phyloP scores from a whole-genome alignment of 2,797 vertebrate genomes.

The Gallinago nigripennis region DNA sequence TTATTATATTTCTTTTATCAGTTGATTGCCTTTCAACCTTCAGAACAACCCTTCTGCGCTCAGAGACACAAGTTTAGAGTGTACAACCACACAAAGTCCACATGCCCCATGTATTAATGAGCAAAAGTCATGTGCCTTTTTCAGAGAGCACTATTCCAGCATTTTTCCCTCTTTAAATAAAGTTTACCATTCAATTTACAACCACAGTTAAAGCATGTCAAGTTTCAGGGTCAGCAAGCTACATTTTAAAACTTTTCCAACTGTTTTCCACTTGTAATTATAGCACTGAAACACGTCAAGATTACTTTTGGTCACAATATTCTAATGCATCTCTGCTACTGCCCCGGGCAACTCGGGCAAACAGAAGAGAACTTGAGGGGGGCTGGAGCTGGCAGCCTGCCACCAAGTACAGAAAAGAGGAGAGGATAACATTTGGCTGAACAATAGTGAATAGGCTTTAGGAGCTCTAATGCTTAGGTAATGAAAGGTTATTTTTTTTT shows the following conservation, averaged over 20 bases:
- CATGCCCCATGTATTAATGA: not conserved
- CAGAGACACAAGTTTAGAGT: not conserved
- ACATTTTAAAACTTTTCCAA: not conserved
- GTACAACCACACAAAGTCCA: fast-evolving
- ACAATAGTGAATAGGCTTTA: slow-evolving; percentile 75
- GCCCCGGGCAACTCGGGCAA: not conserved
- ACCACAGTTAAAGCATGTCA: not conserved
- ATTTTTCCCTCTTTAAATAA: not conserved
- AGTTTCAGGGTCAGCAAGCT: not conserved
- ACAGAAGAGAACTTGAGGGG: slow-evolving; percentile 9
- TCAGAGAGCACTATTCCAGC: not conserved
- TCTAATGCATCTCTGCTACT: not conserved
- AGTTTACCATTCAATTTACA: not conserved
- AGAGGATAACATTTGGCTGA: slow-evolving; percentile 65
- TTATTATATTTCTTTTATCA: not conserved
- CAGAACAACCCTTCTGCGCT: not conserved
- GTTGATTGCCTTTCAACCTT: not conserved
- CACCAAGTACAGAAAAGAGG: slow-evolving; percentile 59
- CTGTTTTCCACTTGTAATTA: not conserved
- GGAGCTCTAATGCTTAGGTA: slow-evolving; percentile 58
- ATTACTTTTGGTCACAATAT: not conserved
- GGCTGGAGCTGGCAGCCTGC: slow-evolving; percentile 29
- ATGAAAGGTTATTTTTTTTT: not conserved
- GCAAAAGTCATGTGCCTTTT: not conserved
- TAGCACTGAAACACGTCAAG: not conserved